Conservation (phyloP, 2,797 vertebrate species). For the Florisuga fusca region DNA sequence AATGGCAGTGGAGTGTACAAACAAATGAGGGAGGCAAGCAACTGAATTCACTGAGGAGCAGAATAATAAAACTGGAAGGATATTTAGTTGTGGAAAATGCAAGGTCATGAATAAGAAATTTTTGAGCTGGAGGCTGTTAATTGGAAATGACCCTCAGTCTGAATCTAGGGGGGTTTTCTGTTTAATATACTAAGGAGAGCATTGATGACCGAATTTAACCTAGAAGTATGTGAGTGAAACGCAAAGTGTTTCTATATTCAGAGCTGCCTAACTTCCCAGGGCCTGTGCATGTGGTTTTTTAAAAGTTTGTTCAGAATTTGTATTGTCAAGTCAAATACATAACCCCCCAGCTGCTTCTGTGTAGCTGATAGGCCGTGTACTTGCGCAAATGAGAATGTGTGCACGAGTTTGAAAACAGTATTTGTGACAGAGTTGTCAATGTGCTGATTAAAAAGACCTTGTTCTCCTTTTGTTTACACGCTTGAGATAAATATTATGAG, state of each 20-base stretch:
- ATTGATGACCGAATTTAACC: neutral
- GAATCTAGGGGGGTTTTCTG: neutral
- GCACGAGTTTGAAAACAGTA: neutral
- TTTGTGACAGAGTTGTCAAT: neutral
- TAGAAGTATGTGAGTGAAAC: neutral
- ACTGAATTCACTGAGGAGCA: neutral
- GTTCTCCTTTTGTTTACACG: neutral
- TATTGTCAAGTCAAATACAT: neutral
- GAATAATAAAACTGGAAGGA: conserved; percentile 5
- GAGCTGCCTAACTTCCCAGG: neutral
- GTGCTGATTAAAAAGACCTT: neutral
- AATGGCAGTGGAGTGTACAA: neutral
- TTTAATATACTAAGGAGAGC: neutral
- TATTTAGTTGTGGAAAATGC: conserved; percentile 17
- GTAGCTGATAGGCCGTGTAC: neutral
- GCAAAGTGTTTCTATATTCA: neutral
- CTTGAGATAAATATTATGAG: neutral
- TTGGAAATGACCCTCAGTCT: conserved; percentile 38
- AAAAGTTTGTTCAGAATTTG: neutral
- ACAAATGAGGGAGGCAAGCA: neutral
- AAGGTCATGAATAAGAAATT: neutral
- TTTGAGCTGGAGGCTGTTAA: neutral
- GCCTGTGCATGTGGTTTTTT: neutral
- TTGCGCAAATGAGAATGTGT: fast-evolving
- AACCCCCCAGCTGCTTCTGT: neutral